phyloP scores from a whole-genome alignment of 1,140 invertebrate genomes.

The Drosophila grimshawi region DNA sequence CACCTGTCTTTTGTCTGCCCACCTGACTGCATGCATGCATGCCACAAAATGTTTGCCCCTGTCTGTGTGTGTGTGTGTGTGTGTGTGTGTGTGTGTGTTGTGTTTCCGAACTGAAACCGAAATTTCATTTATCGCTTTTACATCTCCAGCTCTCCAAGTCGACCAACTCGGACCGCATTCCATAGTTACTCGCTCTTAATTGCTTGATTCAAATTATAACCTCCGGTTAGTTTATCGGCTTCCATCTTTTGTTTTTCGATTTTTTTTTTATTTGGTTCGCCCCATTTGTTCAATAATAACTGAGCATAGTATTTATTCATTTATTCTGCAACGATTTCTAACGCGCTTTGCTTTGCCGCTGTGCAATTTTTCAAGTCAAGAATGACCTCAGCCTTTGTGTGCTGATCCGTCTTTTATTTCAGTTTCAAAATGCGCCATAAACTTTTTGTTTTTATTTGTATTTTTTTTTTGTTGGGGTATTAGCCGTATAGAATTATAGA shows the following conservation, averaged over 20 bases:
- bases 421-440: constrained; percentile 59
- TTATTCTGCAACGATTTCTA: constrained; percentile 40
- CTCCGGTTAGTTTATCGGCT: constrained; percentile 27
- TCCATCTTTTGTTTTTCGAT: constrained; percentile 4
- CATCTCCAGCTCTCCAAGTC: constrained; percentile 32
- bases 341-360: constrained; percentile 27
- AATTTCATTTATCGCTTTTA: constrained; percentile 62
- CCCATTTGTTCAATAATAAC: constrained; percentile 17
- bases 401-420: constrained; percentile 45
- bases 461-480: not conserved
- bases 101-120: constrained; percentile 35
- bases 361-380: constrained; percentile 59
- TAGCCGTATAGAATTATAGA: constrained; percentile 59
- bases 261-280: constrained; percentile 16
- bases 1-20: constrained; percentile 37
- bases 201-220: constrained; percentile 68
- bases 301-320: constrained; percentile 16
- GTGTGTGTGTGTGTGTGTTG: not conserved
- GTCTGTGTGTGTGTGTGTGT: constrained; percentile 2
- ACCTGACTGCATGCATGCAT: constrained; percentile 29
- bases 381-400: constrained; percentile 69
- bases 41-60: constrained; percentile 2
- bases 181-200: constrained; percentile 61
- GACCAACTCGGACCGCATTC: constrained; percentile 64
- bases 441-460: constrained; percentile 32